These are phyloP conservation scores for Actinia equina DNA, from an alignment of 64 coral and sea anemone species.

Conservation along the genomic window DNA sequence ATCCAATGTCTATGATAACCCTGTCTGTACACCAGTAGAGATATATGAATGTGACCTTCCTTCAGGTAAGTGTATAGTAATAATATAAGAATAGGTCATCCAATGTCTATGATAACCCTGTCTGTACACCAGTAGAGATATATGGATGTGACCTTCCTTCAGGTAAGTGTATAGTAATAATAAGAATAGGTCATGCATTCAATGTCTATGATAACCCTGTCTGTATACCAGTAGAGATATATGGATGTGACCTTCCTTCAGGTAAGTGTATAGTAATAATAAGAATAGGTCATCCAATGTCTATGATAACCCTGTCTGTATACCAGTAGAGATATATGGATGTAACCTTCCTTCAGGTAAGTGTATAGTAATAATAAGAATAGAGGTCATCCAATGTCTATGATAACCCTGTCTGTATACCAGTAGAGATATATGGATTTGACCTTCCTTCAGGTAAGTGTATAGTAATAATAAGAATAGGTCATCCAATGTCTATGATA, in stretches of 20 bases:
- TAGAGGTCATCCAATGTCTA: constrained; percentile 2
- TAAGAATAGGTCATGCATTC: too few species aligned
- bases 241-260: constrained; percentile 27
- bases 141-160: constrained; percentile 41
- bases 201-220: neutral
- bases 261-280: constrained; percentile 22
- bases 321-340: constrained; percentile 43
- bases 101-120: constrained; percentile 11
- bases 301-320: constrained; percentile 15
- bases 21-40: too few species aligned
- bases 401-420: neutral
- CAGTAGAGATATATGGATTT: constrained; percentile 39
- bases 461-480: neutral
- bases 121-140: constrained; percentile 33
- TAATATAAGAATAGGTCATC: too few species aligned
- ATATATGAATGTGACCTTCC: constrained; percentile 40
- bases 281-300: constrained; percentile 5
- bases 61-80: constrained; percentile 20
- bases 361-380: neutral
- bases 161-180: constrained; percentile 24
- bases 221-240: constrained; percentile 30
- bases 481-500: constrained; percentile 11
- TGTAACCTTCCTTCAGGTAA: constrained; percentile 40
- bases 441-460: constrained; percentile 30
- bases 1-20: too few species aligned